These are phyloP conservation scores for Drosophila cognata DNA, from an alignment of 2,888 invertebrate species.

Conservation along the genomic window DNA sequence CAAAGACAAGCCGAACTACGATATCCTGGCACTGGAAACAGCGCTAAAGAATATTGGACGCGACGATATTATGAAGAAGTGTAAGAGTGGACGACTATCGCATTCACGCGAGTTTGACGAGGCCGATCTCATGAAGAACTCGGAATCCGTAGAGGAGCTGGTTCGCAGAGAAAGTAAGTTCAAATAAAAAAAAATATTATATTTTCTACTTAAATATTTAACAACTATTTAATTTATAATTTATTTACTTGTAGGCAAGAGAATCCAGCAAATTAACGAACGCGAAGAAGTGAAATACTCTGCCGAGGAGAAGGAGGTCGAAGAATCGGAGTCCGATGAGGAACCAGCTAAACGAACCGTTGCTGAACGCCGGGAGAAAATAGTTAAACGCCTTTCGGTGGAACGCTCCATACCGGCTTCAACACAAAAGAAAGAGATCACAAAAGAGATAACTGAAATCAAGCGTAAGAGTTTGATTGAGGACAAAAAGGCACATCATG, in stretches of 20 bases:
- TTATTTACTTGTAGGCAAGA: conserved; percentile 76
- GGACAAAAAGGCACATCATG: conserved; percentile 85
- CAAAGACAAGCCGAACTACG: conserved; percentile 86
- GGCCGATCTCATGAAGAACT: conserved; percentile 90
- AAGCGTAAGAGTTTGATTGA: conserved; percentile 88
- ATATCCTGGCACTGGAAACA: conserved; percentile 89
- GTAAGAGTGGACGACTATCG: conserved; percentile 86
- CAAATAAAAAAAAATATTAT: background rate
- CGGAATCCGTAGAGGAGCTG: conserved; percentile 85
- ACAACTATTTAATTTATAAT: background rate
- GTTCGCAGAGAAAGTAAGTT: conserved; percentile 84
- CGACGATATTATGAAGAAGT: conserved; percentile 95
- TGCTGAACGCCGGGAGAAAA: conserved; percentile 91
- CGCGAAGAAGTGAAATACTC: conserved; percentile 91
- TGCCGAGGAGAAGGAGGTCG: conserved; percentile 91
- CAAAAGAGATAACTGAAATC: conserved; percentile 90
- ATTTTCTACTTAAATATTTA: background rate
- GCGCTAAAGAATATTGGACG: conserved; percentile 94
- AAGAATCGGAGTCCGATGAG: conserved; percentile 88
- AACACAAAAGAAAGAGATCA: conserved; percentile 90
- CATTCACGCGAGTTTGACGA: conserved; percentile 86
- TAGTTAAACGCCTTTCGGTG: conserved; percentile 90
- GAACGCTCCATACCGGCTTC: conserved; percentile 90
- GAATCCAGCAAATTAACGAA: conserved; percentile 85
- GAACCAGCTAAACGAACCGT: conserved; percentile 90